Base-by-base conservation (phyloP, 92 coral and sea anemone species). In the Parazoanthus swiftii region DNA sequence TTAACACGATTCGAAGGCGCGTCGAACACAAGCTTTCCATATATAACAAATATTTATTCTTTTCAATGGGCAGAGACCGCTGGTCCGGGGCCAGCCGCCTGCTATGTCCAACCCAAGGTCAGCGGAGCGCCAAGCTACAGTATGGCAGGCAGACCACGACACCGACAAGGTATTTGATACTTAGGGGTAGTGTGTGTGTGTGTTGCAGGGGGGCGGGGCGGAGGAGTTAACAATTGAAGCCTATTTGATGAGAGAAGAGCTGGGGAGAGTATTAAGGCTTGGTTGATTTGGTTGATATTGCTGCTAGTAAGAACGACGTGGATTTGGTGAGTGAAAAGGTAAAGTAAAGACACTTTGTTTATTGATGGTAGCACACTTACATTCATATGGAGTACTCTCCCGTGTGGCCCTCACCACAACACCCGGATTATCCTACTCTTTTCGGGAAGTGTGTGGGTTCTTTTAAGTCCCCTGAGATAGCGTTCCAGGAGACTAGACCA, bases 61-160 rank as follows among this genome's bases (percentile, higher is more conserved):
- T 20, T 76, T 65, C 14, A 0, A 77, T 81, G 78, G 81, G 11
- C 44, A 39, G 89, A 74, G 79, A 85, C 85, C 63, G 42, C 56
- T 39, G 91, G 91, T 9, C 91, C 91, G 2, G 91, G 91, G 0
- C 91, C 91, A 35, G 91, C 91, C 10, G 91, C 85, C 16, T 89
- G 81, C 63, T 83, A 29, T 39, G 85, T 88, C 21, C 81, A 85
- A 16, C 79, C 43, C 8, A 66, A 75, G 71, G 58, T 26, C 14
- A 76, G 88, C 23, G 79, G 29, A 0, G 51, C 80, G 4, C 79
- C 81, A 36, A 88, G 78, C 7, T 81, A 89, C 83, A 89, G 91
- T 50, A 89, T 89, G 91, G 81, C 88, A 23, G 81, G 91, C 16
- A 74, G 91, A 77, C 88, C 84, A 18, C 85, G 25, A 76, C 91